Conservation (phyloP, 2,113 vertebrate species). For the Paramormyrops kingsleyae region DNA sequence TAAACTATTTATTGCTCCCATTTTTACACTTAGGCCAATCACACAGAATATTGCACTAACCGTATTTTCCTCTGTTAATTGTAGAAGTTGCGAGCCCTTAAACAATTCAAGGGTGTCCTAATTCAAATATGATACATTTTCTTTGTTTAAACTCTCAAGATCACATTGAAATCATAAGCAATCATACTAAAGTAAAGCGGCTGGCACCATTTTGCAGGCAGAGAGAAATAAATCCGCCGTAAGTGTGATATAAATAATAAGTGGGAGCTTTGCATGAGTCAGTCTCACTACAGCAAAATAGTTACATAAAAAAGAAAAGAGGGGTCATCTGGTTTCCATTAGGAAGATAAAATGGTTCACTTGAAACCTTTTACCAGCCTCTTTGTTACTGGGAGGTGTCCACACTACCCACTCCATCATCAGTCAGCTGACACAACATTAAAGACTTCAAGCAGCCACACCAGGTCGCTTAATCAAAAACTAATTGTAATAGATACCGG, state of each 20-base stretch:
- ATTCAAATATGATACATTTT: slow-evolving; percentile 36
- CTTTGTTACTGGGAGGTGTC: slow-evolving; percentile 92
- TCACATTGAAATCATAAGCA: slow-evolving; percentile 26
- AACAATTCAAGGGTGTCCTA: slow-evolving; percentile 24
- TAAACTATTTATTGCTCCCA: slow-evolving; percentile 25
- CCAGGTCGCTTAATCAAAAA: slow-evolving; percentile 98
- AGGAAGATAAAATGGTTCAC: slow-evolving; percentile 98
- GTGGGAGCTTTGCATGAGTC: slow-evolving; percentile 44
- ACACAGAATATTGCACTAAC: slow-evolving; percentile 15
- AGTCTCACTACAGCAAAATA: slow-evolving; percentile 57
- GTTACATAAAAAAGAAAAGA: slow-evolving; percentile 66
- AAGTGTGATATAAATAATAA: slow-evolving; percentile 47
- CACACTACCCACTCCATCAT: slow-evolving; percentile 88
- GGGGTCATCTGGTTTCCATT: slow-evolving; percentile 98
- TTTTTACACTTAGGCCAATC: slow-evolving; percentile 15
- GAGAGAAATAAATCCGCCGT: slow-evolving; percentile 36
- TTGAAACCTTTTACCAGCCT: slow-evolving; percentile 90
- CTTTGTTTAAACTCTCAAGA: slow-evolving; percentile 19
- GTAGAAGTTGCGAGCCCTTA: slow-evolving; percentile 13
- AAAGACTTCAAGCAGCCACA: slow-evolving; percentile 88
- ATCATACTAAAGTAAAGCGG: slow-evolving; percentile 18
- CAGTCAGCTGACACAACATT: slow-evolving; percentile 94
- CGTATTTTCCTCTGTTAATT: slow-evolving; percentile 29
- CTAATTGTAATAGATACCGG: slow-evolving; percentile 99
- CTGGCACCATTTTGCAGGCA: slow-evolving; percentile 1